Conservation (phyloP, 2,113 vertebrate species). For the Choloepus hoffmanni region DNA sequence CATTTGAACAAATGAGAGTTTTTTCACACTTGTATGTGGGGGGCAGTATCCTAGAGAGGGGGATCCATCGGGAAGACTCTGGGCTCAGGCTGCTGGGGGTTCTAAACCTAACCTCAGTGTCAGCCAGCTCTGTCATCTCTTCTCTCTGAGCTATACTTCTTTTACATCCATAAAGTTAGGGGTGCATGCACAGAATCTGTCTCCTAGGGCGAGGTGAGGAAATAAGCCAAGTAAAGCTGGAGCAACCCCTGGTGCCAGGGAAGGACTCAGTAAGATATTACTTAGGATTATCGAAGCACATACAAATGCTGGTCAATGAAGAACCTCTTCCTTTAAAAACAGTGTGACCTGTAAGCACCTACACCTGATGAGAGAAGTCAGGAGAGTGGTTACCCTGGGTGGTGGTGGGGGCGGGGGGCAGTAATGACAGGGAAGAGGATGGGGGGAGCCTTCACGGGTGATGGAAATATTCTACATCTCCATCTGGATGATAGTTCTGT, state of each 20-base stretch:
- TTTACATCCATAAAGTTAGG: not conserved
- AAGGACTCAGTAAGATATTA: not conserved
- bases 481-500: not conserved
- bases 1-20: not conserved
- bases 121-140: not conserved
- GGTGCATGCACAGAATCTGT: not conserved
- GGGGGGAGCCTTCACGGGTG: not conserved
- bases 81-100: not conserved
- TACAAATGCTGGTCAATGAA: not conserved
- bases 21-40: not conserved
- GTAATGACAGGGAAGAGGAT: not conserved
- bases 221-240: not conserved
- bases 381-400: too few species aligned
- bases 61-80: rapidly evolving
- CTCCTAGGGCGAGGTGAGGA: not conserved
- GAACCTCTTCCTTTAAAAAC: not conserved
- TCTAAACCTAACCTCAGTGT: too few species aligned
- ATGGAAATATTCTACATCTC: not conserved
- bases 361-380: not conserved
- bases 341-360: not conserved
- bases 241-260: not conserved
- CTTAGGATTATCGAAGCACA: not conserved
- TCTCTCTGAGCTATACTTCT: not conserved
- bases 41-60: not conserved
- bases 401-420: too few species aligned